Percentiles rank a stretch among this genome's conserved stretches.
These are phyloP conservation scores for Lasioglossum baleicum DNA, from an alignment of 1,140 invertebrate genomes.

Conservation along the genomic window DNA sequence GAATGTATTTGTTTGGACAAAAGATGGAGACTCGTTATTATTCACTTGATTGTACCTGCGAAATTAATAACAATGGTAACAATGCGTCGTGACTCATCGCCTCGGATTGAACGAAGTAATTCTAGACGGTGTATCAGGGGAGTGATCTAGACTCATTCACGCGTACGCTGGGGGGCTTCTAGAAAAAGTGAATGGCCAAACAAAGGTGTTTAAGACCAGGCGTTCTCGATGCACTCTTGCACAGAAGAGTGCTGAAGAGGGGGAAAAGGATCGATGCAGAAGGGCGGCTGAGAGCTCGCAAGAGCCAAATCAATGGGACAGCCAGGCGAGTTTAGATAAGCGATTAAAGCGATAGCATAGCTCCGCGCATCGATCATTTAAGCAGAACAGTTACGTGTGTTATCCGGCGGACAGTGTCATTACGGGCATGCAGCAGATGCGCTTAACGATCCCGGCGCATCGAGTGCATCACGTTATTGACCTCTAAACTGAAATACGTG, in stretches of 20 bases:
- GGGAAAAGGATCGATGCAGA: constrained; percentile 3
- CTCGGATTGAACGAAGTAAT: not conserved
- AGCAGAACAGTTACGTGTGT: constrained; percentile 20
- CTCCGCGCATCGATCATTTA: constrained; percentile 16
- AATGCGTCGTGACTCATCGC: not conserved
- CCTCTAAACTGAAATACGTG: constrained; percentile 6
- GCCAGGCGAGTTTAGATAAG: constrained; percentile 24
- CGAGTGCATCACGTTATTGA: constrained; percentile 15
- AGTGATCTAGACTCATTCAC: too few species aligned
- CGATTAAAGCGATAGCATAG: constrained; percentile 33
- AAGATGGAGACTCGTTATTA: too few species aligned
- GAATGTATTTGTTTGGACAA: too few species aligned
- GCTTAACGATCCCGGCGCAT: constrained; percentile 1
- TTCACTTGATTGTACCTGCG: too few species aligned
- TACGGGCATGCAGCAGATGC: constrained; percentile 14
- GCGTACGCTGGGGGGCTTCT: not conserved
- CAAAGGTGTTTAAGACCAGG: not conserved
- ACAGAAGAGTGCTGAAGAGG: not conserved
- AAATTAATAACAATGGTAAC: too few species aligned
- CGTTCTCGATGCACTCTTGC: constrained; percentile 4
- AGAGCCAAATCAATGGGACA: constrained; percentile 38
- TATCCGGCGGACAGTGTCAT: not conserved
- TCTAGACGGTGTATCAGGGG: not conserved
- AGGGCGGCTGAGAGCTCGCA: not conserved
- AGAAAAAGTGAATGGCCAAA: not conserved